Conservation (phyloP, 2,113 vertebrate species). For the Thomomys bottae region DNA sequence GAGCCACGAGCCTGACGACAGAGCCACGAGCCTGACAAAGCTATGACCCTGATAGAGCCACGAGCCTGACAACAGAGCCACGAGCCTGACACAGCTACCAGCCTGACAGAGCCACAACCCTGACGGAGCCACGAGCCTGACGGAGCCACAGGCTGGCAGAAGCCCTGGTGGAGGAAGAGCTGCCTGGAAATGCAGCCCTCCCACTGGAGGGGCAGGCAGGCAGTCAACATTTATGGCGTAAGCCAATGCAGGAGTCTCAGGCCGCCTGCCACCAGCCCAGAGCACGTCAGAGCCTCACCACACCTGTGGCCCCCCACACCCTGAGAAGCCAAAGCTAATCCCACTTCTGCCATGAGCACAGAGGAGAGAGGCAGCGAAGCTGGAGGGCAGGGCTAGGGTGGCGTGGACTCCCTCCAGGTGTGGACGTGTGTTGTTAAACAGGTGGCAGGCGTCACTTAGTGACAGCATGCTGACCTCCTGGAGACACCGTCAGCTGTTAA, state of each 20-base stretch:
- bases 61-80: no score
- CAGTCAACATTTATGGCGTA: background rate
- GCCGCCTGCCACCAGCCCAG: fast-evolving
- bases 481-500: slow-evolving; percentile 63
- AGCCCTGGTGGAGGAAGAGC: background rate
- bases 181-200: fast-evolving
- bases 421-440: background rate
- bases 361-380: background rate
- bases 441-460: slow-evolving; percentile 32
- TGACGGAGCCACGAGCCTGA: background rate
- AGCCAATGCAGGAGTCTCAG: no score
- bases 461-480: slow-evolving; percentile 60
- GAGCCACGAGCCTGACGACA: no score
- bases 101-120: fast-evolving
- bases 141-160: no score
- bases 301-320: background rate
- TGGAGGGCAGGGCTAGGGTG: no score
- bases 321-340: background rate
- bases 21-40: no score
- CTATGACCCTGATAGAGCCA: no score
- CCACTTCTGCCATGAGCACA: background rate
- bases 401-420: slow-evolving; percentile 30
- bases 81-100: no score
- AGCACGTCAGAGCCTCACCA: background rate
- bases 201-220: no score